Percentiles rank a stretch among this genome's conserved stretches.
phyloP scores from a whole-genome alignment of 2,113 vertebrate genomes.

The Apteryx owenii region DNA sequence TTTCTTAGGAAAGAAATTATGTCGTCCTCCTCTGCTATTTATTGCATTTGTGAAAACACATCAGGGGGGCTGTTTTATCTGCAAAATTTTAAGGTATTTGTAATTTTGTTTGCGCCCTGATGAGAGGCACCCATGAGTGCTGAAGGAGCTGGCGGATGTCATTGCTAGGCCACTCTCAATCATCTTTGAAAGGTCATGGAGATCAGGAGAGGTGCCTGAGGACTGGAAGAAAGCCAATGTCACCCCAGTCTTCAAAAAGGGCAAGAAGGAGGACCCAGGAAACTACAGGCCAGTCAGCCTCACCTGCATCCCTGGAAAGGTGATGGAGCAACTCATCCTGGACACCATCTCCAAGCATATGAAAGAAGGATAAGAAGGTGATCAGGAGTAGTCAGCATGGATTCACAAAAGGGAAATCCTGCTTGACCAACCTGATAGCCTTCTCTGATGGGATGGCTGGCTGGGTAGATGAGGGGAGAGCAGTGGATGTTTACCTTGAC shows the following conservation, averaged over 20 bases:
- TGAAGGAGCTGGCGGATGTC: not conserved
- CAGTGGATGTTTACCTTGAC: not conserved
- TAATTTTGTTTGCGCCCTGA: not conserved
- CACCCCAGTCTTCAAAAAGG: not conserved
- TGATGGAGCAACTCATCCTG: no score
- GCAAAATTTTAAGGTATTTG: not conserved
- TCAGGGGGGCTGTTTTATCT: not conserved
- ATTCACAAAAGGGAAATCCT: not conserved
- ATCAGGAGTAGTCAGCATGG: not conserved
- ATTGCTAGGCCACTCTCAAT: not conserved
- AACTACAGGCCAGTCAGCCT: not conserved
- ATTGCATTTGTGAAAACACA: slow-evolving; percentile 21
- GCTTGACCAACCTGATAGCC: not conserved
- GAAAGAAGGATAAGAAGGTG: not conserved
- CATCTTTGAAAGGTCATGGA: not conserved
- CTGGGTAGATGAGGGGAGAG: not conserved
- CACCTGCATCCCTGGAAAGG: not conserved
- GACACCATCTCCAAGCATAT: not conserved
- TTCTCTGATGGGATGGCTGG: not conserved
- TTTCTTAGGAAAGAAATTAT: not conserved
- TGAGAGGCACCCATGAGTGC: not conserved
- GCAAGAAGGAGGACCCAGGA: not conserved
- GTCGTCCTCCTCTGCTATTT: not conserved
- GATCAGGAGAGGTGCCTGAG: not conserved
- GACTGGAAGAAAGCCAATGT: not conserved